Conservation (phyloP, 2,888 invertebrate genomes). For the Melinaea menophilus region DNA sequence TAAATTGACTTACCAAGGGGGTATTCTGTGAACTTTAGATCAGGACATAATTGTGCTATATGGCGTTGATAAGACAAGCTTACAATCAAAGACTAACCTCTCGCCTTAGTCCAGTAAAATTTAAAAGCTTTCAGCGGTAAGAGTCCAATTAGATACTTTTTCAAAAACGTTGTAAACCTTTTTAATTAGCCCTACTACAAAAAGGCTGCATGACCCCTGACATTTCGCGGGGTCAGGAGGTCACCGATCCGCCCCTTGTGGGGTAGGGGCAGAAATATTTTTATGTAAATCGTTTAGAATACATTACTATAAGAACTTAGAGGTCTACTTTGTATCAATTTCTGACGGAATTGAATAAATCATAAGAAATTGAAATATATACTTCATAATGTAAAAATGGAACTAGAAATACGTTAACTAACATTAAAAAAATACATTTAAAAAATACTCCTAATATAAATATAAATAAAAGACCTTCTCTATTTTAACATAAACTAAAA, state of each 20-base stretch:
- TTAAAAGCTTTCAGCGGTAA: background rate
- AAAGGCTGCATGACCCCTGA: slow-evolving; percentile 26
- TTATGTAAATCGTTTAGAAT: slow-evolving; percentile 21
- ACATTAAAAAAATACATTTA: too few relatives aligned
- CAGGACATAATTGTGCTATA: too few relatives aligned
- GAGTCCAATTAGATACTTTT: slow-evolving; percentile 20
- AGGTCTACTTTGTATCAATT: background rate
- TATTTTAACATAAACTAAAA: too few relatives aligned
- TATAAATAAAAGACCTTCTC: too few relatives aligned
- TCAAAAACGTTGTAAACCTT: slow-evolving; percentile 16
- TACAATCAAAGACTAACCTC: background rate
- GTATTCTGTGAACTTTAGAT: too few relatives aligned
- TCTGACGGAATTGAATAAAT: background rate
- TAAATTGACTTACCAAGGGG: too few relatives aligned
- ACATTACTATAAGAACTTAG: slow-evolving; percentile 7
- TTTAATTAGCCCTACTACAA: slow-evolving; percentile 20
- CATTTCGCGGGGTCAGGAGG: slow-evolving; percentile 34
- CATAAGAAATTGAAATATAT: background rate
- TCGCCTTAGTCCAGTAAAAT: background rate
- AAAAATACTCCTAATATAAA: too few relatives aligned
- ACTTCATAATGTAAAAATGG: too few relatives aligned
- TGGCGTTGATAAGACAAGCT: too few relatives aligned
- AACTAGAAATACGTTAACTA: background rate
- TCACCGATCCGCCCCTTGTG: slow-evolving; percentile 22
- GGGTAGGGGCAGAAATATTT: slow-evolving; percentile 17